Conservation (phyloP, 35 echinoderm and acorn worm species). For the Lytechinus variegatus region DNA sequence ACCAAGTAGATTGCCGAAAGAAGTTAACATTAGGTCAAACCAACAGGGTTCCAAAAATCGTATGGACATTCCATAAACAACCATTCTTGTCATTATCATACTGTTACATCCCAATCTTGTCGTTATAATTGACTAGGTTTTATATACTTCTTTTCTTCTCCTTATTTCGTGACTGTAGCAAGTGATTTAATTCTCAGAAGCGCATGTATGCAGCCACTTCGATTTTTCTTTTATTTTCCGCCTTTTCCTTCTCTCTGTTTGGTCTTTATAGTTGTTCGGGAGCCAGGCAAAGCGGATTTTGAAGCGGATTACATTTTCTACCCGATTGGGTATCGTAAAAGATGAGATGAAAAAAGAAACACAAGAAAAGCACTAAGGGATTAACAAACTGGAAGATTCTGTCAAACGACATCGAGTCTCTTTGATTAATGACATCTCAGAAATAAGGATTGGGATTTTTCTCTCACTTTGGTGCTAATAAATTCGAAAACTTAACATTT, state of each 20-base stretch:
- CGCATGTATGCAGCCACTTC: not conserved
- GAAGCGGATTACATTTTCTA: not conserved
- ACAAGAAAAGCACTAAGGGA: not conserved
- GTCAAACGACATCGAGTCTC: not conserved
- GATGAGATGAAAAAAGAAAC: not conserved
- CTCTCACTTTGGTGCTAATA: not conserved
- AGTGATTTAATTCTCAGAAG: not conserved
- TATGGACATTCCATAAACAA: not conserved
- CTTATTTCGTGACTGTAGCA: not conserved
- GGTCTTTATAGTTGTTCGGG: not conserved
- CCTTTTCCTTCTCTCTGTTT: too few species aligned
- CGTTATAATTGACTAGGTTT: not conserved
- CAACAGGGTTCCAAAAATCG: not conserved
- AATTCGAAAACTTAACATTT: too few species aligned
- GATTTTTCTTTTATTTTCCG: not conserved
- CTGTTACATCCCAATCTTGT: not conserved
- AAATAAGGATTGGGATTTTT: not conserved
- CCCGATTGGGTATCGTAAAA: not conserved
- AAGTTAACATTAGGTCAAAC: too few species aligned
- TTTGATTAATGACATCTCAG: not conserved
- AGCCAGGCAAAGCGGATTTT: not conserved
- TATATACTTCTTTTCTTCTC: not conserved
- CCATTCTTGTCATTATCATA: not conserved
- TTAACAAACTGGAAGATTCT: not conserved
- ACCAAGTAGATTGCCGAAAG: too few species aligned